A percentile compares a stretch with the other conserved stretches of the same genome.
Conservation (phyloP, 2,888 invertebrate species). For the Amphipyra tragopoginis region DNA sequence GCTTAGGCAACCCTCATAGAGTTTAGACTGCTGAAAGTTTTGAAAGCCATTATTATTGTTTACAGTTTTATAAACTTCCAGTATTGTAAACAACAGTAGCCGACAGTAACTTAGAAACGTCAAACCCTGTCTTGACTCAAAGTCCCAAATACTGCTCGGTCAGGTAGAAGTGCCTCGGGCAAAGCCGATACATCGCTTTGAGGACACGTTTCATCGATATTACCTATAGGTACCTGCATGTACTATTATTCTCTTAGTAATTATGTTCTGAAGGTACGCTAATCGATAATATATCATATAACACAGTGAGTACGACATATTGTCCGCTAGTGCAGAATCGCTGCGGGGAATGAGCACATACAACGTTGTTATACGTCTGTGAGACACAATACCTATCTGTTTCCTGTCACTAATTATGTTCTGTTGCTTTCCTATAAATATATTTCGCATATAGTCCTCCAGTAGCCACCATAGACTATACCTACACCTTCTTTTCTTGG, state of each 20-base stretch:
- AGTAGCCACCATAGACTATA: no score
- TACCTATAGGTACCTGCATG: neutral
- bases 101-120: slow-evolving; percentile 2
- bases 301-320: no score
- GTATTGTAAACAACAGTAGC: neutral
- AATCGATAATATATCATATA: neutral
- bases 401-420: no score
- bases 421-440: no score
- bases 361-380: no score
- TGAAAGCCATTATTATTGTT: slow-evolving; percentile 12
- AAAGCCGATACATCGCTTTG: slow-evolving; percentile 13
- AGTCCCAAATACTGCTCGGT: slow-evolving; percentile 3
- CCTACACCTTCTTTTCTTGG: no score
- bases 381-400: no score
- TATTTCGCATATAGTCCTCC: no score
- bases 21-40: no score
- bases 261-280: slow-evolving; percentile 4
- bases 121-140: neutral
- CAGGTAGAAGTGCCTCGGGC: slow-evolving; percentile 20
- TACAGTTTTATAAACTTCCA: slow-evolving; percentile 10
- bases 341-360: no score
- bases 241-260: slow-evolving; percentile 10
- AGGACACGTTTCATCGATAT: slow-evolving; percentile 27
- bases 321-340: no score
- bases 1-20: no score